phyloP scores from a whole-genome alignment of 2,113 vertebrate genomes.

The Neolamprologus sp. region DNA sequence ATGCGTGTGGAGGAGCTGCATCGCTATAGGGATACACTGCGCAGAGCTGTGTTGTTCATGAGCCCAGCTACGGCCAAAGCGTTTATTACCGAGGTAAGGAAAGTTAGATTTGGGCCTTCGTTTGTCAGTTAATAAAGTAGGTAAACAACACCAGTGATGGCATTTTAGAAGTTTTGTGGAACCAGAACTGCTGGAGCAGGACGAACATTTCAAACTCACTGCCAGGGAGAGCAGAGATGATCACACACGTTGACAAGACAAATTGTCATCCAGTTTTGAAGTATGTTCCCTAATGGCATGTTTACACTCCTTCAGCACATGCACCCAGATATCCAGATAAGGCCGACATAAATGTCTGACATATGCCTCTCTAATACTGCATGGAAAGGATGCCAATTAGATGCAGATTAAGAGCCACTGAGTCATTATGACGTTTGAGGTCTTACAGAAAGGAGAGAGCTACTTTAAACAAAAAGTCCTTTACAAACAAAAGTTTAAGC shows the following conservation, averaged over 20 bases:
- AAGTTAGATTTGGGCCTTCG: neutral
- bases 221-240: neutral
- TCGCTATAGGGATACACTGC: slow-evolving; percentile 90
- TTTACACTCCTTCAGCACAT: neutral
- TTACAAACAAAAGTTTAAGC: neutral
- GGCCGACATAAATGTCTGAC: neutral
- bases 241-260: neutral
- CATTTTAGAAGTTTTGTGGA: neutral
- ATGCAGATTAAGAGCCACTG: neutral
- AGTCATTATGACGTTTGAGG: neutral
- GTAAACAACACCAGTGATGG: neutral
- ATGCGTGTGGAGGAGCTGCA: slow-evolving; percentile 95
- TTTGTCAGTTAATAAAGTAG: neutral
- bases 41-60: slow-evolving; percentile 92
- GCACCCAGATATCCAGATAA: neutral
- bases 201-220: neutral
- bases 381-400: neutral
- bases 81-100: slow-evolving; percentile 90
- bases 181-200: neutral
- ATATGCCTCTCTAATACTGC: neutral
- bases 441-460: neutral
- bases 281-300: neutral
- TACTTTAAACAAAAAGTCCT: neutral
- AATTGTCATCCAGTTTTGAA: neutral
- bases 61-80: slow-evolving; percentile 92